Evolutionary conservation across 2,797 vertebrate genomes (phyloP), one percentile per base, ranked within the genome.

Genomic region (Sandelia bainsii): DNA sequence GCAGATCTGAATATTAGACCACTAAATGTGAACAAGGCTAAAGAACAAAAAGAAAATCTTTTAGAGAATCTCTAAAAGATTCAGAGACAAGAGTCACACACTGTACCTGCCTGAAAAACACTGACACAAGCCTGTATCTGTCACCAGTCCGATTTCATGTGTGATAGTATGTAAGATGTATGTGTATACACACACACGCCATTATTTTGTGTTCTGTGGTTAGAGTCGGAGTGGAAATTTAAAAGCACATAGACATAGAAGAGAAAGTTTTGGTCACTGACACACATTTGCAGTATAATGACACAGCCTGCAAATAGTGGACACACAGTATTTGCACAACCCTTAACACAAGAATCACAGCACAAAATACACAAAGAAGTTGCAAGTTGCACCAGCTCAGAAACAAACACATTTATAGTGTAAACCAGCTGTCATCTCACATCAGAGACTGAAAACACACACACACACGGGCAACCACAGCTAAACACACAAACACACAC

Each of bases 381-480:
- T 46, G 66, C n/a, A 32, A 59, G 49, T 65, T 63, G n/a, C 72
- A 54, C 50, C 70, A 76, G 77, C 53, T 76, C 58, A 57, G 66
- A 79, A 71, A 77, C 75, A 81, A 72, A 71, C 67, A 62, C 69
- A 77, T 81, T 70, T 76, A 58, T 44, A 74, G 64, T 54, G 57
- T 80, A 80, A 85, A 79, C 74, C 60, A 54, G 62, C 77, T 72
- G 81, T 73, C 82, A 72, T 29, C 75, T 82, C 65, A 68, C 49
- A 85, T 82, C 79, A 77, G 53, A 60, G 63, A 46, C 69, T 34
- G 8, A 34, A 34, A 34, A 34, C 71, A 77, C 37, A 63, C 46
- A 67, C 50, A 65, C 51, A 68, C 54, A 51, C 51, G 58, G 60
- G 44, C 39, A 51, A 39, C 45, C 51, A 32, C 50, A 32, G 37